phyloP scores from a whole-genome alignment of 2,113 vertebrate genomes.

The Nibea albiflora region DNA sequence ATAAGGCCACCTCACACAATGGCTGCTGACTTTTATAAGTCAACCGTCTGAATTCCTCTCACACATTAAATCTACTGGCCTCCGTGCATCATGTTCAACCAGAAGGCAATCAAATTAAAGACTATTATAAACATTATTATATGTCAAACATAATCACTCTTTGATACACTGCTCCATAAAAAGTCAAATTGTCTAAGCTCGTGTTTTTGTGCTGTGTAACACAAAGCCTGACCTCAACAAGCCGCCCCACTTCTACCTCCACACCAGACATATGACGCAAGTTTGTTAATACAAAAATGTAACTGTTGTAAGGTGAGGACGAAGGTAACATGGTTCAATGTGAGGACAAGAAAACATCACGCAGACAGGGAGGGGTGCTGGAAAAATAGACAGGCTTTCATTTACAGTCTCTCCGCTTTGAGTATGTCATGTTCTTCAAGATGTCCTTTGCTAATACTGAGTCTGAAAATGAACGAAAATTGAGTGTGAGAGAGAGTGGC shows the following conservation, averaged over 20 bases:
- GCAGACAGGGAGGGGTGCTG: too few species aligned
- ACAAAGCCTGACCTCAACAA: not conserved
- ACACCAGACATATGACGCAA: not conserved
- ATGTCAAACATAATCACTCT: not conserved
- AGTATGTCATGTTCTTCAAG: too few species aligned
- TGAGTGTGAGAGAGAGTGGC: too few species aligned
- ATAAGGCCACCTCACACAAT: not conserved
- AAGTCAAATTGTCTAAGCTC: conserved; percentile 1
- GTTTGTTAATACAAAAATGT: not conserved
- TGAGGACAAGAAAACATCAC: too few species aligned
- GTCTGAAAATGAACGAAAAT: too few species aligned
- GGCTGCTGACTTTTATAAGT: conserved; percentile 3
- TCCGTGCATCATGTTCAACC: not conserved
- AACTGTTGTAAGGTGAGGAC: not conserved
- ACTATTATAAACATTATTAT: not conserved
- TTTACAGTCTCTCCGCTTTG: too few species aligned
- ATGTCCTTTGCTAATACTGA: too few species aligned
- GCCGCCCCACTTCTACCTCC: not conserved
- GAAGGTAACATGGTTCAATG: too few species aligned
- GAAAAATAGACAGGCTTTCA: too few species aligned
- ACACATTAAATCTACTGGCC: not conserved
- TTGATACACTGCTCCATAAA: not conserved
- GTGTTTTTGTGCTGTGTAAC: not conserved
- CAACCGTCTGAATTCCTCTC: not conserved
- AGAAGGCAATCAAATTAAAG: not conserved